A percentile compares a stretch with the other conserved stretches of the same genome.
Evolutionary conservation across 2,113 vertebrate genomes (phyloP).

Genomic region (Sphyrna mokarran): DNA sequence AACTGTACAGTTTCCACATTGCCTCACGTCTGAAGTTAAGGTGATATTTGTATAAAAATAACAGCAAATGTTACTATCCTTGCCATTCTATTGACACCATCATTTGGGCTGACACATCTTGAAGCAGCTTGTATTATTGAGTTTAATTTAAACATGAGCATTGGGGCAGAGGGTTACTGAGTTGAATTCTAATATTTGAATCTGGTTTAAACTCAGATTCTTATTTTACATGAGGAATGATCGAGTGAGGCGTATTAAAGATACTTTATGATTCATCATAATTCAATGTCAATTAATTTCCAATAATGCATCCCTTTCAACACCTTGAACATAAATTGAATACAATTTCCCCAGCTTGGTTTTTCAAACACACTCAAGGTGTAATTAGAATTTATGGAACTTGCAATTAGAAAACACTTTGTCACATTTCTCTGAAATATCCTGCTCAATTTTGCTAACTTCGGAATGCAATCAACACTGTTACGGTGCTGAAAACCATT

Average conservation of each 20-base stretch:
- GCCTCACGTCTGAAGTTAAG: not conserved
- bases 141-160: not conserved
- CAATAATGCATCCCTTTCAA: not conserved
- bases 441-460: not conserved
- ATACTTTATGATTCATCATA: not conserved
- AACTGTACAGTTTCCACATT: not conserved
- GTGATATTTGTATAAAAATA: not conserved
- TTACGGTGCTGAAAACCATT: not conserved
- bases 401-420: not conserved
- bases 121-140: not conserved
- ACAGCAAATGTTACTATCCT: not conserved
- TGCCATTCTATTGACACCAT: not conserved
- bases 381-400: not conserved
- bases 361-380: not conserved
- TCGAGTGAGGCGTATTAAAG: not conserved
- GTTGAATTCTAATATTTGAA: not conserved
- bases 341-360: not conserved
- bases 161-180: not conserved
- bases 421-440: not conserved
- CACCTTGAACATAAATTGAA: not conserved
- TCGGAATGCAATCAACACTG: not conserved
- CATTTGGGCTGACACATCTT: not conserved
- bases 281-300: not conserved
- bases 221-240: not conserved
- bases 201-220: not conserved